These are phyloP conservation scores for Porites australiensis DNA, from an alignment of 64 coral and sea anemone genomes.

Conservation along the genomic window DNA sequence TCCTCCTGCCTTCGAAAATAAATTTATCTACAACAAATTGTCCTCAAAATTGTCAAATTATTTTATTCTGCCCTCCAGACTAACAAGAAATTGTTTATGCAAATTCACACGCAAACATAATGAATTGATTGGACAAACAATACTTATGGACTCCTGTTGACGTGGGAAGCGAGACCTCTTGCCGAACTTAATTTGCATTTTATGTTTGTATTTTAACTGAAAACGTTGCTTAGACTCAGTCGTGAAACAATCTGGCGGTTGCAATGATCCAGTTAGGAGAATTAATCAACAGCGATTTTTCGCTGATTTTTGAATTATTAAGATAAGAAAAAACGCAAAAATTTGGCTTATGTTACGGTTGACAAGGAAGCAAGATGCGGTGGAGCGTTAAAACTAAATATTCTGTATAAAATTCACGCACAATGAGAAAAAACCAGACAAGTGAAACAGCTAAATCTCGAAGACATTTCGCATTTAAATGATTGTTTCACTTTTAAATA, in stretches of 20 bases:
- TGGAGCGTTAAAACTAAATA: slow-evolving; percentile 43
- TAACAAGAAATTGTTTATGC: slow-evolving; percentile 12
- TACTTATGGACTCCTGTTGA: neutral
- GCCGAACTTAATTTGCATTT: slow-evolving; percentile 16
- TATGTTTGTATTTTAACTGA: neutral
- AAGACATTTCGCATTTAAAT: neutral
- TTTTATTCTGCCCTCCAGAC: neutral
- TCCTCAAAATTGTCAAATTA: neutral
- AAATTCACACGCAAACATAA: slow-evolving; percentile 4
- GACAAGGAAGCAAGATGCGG: neutral
- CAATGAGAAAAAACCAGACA: neutral
- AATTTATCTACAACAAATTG: too few relatives aligned
- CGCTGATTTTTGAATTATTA: neutral
- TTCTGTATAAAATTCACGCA: neutral
- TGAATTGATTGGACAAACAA: neutral
- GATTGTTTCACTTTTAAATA: neutral
- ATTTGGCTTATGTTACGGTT: slow-evolving; percentile 2
- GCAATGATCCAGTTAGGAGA: neutral
- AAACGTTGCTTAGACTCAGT: neutral
- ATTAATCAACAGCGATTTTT: slow-evolving; percentile 28
- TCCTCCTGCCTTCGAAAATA: too few relatives aligned
- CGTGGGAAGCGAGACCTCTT: neutral
- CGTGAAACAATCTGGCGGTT: neutral
- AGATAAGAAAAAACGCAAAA: slow-evolving; percentile 5
- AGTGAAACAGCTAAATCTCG: neutral